These are phyloP conservation scores for Aptenodytes forsteri DNA, from an alignment of 2,113 vertebrate species.

Conservation along the genomic window DNA sequence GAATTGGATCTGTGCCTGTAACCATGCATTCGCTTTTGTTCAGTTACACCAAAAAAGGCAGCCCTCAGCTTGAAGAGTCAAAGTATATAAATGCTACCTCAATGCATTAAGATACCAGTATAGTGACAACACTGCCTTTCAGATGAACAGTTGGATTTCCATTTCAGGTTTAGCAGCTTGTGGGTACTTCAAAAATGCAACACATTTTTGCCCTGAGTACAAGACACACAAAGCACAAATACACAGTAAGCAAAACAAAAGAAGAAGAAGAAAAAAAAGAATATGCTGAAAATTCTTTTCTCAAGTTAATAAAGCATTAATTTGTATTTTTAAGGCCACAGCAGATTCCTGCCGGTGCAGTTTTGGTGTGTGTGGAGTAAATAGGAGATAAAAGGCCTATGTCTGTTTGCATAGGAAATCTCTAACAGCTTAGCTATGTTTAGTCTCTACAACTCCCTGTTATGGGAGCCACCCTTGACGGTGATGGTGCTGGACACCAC, in stretches of 20 bases:
- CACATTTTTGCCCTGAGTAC: not conserved
- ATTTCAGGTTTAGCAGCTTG: not conserved
- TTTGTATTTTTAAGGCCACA: not conserved
- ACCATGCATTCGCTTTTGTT: not conserved
- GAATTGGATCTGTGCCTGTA: not conserved
- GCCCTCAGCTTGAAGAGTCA: not conserved
- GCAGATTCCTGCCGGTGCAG: not conserved
- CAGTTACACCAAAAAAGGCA: not conserved
- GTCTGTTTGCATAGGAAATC: not conserved
- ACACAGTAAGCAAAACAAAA: not conserved
- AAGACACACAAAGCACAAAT: not conserved
- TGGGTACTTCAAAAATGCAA: not conserved
- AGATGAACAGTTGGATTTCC: not conserved
- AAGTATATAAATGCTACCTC: not conserved
- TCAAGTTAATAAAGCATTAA: not conserved
- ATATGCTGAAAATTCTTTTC: not conserved
- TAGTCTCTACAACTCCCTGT: not conserved
- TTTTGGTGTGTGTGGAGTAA: not conserved
- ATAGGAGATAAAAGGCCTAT: not conserved
- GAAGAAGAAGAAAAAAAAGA: not conserved
- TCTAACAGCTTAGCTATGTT: not conserved
- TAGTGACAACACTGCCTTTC: not conserved
- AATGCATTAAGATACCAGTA: not conserved
- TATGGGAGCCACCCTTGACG: not conserved
- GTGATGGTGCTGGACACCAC: not conserved